phyloP scores from a whole-genome alignment of 1,140 invertebrate species.

The Vanessa tameamea region DNA sequence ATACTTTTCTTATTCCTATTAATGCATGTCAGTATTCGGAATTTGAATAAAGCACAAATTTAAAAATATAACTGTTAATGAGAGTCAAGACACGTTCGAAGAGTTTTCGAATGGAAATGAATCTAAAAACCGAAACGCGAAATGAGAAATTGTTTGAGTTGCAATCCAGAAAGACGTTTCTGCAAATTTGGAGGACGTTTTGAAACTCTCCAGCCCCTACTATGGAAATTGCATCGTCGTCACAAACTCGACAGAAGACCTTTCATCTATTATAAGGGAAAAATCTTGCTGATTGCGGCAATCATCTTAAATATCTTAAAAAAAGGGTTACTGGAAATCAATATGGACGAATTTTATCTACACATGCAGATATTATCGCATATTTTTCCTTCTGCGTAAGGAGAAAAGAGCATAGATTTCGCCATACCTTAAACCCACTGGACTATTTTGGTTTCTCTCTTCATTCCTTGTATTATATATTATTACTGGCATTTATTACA shows the following conservation, averaged over 20 bases:
- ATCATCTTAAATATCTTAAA: no score
- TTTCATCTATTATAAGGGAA: not conserved
- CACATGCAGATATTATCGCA: no score
- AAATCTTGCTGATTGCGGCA: not conserved
- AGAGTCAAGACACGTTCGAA: not conserved
- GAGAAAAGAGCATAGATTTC: no score
- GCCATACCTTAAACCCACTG: no score
- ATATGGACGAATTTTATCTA: no score
- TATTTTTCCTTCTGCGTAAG: no score
- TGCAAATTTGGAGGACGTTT: not conserved
- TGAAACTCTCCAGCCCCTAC: not conserved
- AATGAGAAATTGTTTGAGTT: conserved; percentile 12
- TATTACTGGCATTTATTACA: no score
- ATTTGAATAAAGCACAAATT: not conserved
- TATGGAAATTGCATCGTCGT: not conserved
- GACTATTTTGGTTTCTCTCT: no score
- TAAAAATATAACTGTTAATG: not conserved
- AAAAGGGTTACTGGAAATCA: no score
- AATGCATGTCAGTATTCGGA: no score
- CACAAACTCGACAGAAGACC: not conserved
- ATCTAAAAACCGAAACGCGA: conserved; percentile 1
- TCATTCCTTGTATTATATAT: no score
- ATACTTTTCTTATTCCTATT: no score
- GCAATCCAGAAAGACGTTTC: not conserved
- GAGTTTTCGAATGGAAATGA: not conserved